Evolutionary conservation across 2,888 invertebrate genomes (phyloP).

Genomic region (Rhagium mordax): DNA sequence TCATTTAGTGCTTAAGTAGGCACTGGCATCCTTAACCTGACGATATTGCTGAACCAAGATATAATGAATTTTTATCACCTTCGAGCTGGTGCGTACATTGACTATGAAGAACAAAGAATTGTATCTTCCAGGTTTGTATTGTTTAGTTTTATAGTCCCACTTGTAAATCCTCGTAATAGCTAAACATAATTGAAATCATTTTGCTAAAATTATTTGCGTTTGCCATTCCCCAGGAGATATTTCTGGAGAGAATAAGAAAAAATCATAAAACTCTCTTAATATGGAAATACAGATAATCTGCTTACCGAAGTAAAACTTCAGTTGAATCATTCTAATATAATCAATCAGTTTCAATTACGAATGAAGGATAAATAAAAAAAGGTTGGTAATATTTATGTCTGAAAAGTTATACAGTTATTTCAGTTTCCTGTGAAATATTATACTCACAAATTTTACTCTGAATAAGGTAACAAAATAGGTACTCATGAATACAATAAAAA

Average conservation of each 20-base stretch:
- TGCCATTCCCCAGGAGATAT: background rate
- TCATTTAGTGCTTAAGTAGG: no score
- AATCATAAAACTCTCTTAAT: background rate
- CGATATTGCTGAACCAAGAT: no score
- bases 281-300: background rate
- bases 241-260: background rate
- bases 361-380: background rate
- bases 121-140: no score
- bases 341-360: background rate
- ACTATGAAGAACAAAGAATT: no score
- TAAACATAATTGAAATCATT: no score
- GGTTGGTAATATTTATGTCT: background rate
- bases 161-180: no score
- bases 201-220: background rate
- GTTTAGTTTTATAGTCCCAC: no score
- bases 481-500: no score
- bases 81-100: no score
- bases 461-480: no score
- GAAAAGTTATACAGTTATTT: background rate
- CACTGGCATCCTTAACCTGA: no score
- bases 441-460: background rate
- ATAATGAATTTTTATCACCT: no score
- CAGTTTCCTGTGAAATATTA: background rate
- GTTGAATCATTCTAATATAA: background rate
- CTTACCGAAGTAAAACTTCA: background rate